Percentiles rank a stretch among this genome's conserved stretches.
These are phyloP conservation scores for Telmatochromis sp. DNA, from an alignment of 2,113 vertebrate species.

Conservation along the genomic window DNA sequence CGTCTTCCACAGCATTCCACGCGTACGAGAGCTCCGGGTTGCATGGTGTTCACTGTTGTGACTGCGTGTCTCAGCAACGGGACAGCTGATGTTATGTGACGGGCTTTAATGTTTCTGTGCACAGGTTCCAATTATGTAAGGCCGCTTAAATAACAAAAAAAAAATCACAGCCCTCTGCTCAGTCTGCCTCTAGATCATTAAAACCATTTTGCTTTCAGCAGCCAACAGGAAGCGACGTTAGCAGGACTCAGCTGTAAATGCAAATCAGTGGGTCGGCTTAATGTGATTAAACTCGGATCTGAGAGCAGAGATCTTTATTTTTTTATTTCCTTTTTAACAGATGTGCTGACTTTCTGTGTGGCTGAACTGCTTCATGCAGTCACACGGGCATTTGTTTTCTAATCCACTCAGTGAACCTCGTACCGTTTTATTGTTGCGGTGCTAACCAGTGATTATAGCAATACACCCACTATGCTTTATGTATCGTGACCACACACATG, in stretches of 20 bases:
- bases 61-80: background rate
- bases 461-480: background rate
- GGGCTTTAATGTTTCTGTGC: conserved; percentile 13
- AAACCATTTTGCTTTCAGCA: conserved; percentile 15
- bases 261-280: conserved; percentile 4
- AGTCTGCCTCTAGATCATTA: conserved; percentile 11
- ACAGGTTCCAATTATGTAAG: conserved; percentile 3
- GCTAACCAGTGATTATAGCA: background rate
- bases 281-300: conserved; percentile 26
- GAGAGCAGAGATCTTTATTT: background rate
- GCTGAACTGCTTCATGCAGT: background rate
- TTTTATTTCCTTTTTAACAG: background rate
- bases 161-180: background rate
- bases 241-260: conserved; percentile 28
- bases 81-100: conserved; percentile 12
- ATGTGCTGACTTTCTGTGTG: background rate
- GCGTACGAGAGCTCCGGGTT: background rate
- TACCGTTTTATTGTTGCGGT: background rate
- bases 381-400: background rate
- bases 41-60: background rate
- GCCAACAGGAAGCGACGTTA: background rate
- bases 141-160: background rate
- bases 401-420: background rate
- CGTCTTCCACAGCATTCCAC: background rate
- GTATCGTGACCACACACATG: background rate